Base-by-base conservation (phyloP, 2,797 vertebrate genomes). In the Erpetoichthys calabaricus region DNA sequence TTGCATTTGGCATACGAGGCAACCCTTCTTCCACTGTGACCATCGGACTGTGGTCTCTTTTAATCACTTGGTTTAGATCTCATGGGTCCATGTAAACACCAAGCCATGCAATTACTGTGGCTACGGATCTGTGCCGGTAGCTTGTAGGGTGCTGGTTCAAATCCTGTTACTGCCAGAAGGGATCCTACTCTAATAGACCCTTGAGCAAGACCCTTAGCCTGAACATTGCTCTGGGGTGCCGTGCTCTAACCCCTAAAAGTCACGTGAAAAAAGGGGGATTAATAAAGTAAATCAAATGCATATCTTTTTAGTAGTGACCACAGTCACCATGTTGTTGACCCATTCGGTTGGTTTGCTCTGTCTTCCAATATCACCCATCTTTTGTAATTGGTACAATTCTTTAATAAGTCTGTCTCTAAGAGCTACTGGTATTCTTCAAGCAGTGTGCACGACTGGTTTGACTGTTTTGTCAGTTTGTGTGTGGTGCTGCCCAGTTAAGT, bases 261-360 rank as follows among this genome's bases (percentile, higher is more conserved):
- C 25, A 25, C 25, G 25, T 25, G 25, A 25, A 25, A n/a, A n/a
- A n/a, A n/a, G n/a, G n/a, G n/a, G n/a, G n/a, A n/a, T n/a, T n/a
- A n/a, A n/a, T n/a, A n/a, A n/a, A 25, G 25, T 25, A 1, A 25
- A 25, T 25, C 25, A 53, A 6, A 46, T 59, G 3, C 45, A 4
- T 8, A 56, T 45, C n/a, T 56, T 56, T 5, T 42, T 45, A 4
- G 44, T 50, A 5, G n/a, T 59, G 1, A 59, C 57, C 3, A 56
- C 54, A 2, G 42, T 57, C 3, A 53, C 57, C 46, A 60, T 59
- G 7, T 45, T 54, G 41, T 50, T 63, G 4, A 65, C 50, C 60
- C 58, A 52, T 3, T 66, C 44, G 42, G 55, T 64, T 1, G 55
- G 44, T 9, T 64, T 58, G n/a, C 62, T 57, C 8, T 64, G 59